phyloP scores from a whole-genome alignment of 2,113 vertebrate species.

The Hippocampus zosterae region DNA sequence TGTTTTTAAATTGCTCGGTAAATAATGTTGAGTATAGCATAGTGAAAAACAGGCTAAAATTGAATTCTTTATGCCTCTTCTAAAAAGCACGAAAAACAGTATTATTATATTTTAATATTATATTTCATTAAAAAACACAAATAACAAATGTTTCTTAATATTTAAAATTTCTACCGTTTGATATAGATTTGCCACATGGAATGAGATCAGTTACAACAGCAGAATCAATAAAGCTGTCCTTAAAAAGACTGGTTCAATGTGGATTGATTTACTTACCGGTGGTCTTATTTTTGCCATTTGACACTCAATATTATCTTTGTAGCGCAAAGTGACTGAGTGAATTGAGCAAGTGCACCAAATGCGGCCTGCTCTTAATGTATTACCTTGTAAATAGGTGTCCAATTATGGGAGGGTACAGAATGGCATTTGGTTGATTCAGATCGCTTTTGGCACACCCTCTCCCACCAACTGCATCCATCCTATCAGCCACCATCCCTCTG shows the following conservation, averaged over 20 bases:
- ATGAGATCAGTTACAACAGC: no score
- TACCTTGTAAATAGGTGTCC: conserved; percentile 13
- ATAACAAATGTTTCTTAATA: no score
- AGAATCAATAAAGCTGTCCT: neutral
- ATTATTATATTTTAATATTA: no score
- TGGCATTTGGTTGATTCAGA: conserved; percentile 24
- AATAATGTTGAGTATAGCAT: no score
- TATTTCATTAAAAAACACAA: no score
- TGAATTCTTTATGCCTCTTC: no score
- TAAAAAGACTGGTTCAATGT: neutral
- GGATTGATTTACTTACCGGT: neutral
- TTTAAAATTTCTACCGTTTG: no score
- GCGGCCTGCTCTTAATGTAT: neutral
- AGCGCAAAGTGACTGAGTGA: neutral
- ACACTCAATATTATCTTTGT: neutral
- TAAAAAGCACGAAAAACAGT: no score
- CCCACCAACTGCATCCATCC: conserved; percentile 19
- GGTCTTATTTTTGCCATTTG: neutral
- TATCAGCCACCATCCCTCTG: conserved; percentile 28
- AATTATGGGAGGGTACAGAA: conserved; percentile 17
- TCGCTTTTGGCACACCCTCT: conserved; percentile 27
- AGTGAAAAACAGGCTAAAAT: no score
- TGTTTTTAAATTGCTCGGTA: no score
- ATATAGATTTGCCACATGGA: no score
- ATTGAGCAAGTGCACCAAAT: neutral